These are phyloP conservation scores for Babyrousa celebensis DNA, from an alignment of 2,797 vertebrate species.

Conservation along the genomic window DNA sequence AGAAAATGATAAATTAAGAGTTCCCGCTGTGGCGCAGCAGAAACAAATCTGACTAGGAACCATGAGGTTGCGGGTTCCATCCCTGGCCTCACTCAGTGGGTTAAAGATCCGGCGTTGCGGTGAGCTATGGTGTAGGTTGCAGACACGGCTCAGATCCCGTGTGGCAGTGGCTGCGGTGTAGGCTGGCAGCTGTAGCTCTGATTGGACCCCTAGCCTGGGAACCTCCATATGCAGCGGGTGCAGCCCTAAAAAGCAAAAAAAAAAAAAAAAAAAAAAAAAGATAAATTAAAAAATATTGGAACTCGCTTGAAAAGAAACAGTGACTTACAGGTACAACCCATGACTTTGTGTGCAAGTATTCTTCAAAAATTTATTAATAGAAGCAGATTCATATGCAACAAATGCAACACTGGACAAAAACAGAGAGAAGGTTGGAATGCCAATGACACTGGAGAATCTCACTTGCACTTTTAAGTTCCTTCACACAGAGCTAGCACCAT, in stretches of 20 bases:
- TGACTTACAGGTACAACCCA: background rate
- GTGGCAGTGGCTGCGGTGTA: too few relatives aligned
- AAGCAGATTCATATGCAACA: slow-evolving; percentile 74
- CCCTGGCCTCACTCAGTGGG: too few relatives aligned
- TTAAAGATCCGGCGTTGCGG: too few relatives aligned
- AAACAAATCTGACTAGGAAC: too few relatives aligned
- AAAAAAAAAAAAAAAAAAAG: background rate
- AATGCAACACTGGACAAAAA: slow-evolving; percentile 85
- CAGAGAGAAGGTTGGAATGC: slow-evolving; percentile 73
- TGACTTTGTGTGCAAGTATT: slow-evolving; percentile 72
- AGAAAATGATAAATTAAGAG: background rate
- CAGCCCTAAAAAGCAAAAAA: too few relatives aligned
- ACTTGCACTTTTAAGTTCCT: slow-evolving; percentile 70
- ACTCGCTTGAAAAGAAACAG: slow-evolving; percentile 12
- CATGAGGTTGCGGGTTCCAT: too few relatives aligned
- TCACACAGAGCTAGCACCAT: slow-evolving; percentile 89
- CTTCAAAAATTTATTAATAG: slow-evolving; percentile 90
- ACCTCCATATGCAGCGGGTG: too few relatives aligned
- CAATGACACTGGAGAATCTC: slow-evolving; percentile 59
- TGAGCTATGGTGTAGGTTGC: too few relatives aligned
- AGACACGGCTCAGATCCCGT: too few relatives aligned
- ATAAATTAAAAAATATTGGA: background rate
- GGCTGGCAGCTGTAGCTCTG: too few relatives aligned
- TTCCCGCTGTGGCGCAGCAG: too few relatives aligned
- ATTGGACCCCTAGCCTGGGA: too few relatives aligned